A percentile compares a stretch with the other conserved stretches of the same genome.
Evolutionary conservation across 2,888 invertebrate genomes (phyloP).

Genomic region (Melanostoma mellinum): DNA sequence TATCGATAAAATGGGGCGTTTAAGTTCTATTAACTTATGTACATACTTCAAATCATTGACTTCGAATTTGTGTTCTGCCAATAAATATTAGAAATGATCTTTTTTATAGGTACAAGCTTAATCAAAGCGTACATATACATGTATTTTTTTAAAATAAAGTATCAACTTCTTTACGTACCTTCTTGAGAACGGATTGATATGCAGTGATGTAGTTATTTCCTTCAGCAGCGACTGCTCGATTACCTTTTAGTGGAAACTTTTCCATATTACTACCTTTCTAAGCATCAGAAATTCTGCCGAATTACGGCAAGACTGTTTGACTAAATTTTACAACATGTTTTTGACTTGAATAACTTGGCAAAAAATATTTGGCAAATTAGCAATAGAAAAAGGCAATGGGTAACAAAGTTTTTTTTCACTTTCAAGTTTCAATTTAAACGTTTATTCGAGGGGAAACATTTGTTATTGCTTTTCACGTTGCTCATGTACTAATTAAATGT

Average conservation of each 20-base stretch:
- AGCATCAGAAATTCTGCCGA: conserved; percentile 32
- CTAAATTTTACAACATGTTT: conserved; percentile 14
- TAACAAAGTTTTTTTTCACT: conserved; percentile 10
- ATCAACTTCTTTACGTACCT: conserved; percentile 81
- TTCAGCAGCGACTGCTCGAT: conserved; percentile 82
- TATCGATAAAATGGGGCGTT: conserved; percentile 62
- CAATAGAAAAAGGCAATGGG: conserved; percentile 56
- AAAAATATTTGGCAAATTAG: conserved; percentile 46
- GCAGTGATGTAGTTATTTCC: conserved; percentile 83
- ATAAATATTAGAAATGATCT: no score
- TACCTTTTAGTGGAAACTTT: conserved; percentile 87
- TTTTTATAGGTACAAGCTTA: no score
- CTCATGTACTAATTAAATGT: conserved; percentile 51
- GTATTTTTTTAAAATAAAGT: no score
- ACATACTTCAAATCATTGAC: no score
- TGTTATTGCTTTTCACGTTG: conserved; percentile 5
- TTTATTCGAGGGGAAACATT: conserved; percentile 12
- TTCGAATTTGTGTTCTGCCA: no score
- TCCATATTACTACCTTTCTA: conserved; percentile 83
- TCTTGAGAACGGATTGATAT: conserved; percentile 85
- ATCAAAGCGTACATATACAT: no score
- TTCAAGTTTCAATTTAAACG: background rate
- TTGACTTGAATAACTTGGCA: conserved; percentile 35
- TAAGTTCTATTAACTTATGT: conserved; percentile 12
- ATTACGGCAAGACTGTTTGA: conserved; percentile 19